Conservation (phyloP, 2,113 vertebrate species). For the Tapirus terrestris region DNA sequence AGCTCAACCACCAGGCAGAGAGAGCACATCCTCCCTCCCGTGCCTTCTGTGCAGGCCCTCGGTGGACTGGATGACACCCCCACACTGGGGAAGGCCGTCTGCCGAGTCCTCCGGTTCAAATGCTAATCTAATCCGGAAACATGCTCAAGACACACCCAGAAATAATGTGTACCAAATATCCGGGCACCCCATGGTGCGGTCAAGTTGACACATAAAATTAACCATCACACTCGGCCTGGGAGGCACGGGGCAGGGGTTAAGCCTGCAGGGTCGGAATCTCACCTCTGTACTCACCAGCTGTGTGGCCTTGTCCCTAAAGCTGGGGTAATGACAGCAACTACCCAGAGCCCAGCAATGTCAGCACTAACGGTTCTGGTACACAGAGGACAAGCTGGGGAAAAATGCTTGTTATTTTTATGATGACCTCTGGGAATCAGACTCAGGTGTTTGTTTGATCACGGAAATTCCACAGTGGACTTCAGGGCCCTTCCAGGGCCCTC, state of each 20-base stretch:
- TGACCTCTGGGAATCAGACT: background rate
- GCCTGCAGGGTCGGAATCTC: background rate
- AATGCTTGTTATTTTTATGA: background rate
- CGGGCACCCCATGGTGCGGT: background rate
- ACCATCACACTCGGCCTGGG: background rate
- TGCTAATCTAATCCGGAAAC: too few relatives aligned
- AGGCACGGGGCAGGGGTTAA: background rate
- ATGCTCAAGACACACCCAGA: background rate
- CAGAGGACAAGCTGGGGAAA: background rate
- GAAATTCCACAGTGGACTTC: background rate
- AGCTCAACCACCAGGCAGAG: background rate
- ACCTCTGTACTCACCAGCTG: rapidly evolving
- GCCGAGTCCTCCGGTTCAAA: background rate
- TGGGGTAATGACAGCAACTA: background rate
- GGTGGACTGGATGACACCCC: too few relatives aligned
- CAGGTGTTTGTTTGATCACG: background rate
- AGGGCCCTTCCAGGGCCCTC: too few relatives aligned
- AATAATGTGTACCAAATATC: background rate
- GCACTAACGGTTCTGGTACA: background rate
- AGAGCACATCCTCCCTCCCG: too few relatives aligned
- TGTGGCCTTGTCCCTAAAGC: background rate
- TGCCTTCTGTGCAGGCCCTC: background rate
- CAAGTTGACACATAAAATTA: background rate
- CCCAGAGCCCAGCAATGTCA: background rate
- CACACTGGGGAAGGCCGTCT: background rate